Evolutionary conservation across 2,888 invertebrate species (phyloP).

Genomic region (Strigamia maritima): DNA sequence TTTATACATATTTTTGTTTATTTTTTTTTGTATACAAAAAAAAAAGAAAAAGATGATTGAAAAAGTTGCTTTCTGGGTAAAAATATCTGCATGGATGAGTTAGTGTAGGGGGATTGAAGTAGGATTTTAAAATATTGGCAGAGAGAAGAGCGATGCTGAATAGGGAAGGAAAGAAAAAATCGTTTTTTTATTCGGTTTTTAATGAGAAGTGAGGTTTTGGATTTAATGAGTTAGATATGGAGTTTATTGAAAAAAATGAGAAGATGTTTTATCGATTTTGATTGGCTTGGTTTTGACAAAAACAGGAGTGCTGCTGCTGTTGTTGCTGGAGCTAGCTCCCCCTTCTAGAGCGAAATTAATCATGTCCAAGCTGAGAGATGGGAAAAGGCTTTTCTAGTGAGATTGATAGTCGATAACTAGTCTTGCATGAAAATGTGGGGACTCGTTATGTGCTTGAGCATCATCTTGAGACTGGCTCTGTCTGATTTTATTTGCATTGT

Average conservation of each 20-base stretch:
- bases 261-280: neutral
- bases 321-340: neutral
- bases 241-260: neutral
- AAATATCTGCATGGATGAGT: neutral
- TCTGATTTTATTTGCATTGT: neutral
- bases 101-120: neutral
- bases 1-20: neutral
- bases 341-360: neutral
- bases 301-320: neutral
- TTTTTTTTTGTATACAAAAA: neutral
- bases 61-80: neutral
- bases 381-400: neutral
- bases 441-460: neutral
- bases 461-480: neutral
- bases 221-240: neutral
- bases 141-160: neutral
- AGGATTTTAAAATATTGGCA: neutral
- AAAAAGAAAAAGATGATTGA: neutral
- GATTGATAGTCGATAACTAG: neutral
- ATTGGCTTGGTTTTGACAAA: constrained; percentile 4
- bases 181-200: neutral
- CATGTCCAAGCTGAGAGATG: neutral
- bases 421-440: neutral
- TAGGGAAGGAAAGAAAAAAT: neutral
- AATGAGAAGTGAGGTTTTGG: neutral